Conservation (phyloP, 2,797 vertebrate species). For the Podarcis siculus region DNA sequence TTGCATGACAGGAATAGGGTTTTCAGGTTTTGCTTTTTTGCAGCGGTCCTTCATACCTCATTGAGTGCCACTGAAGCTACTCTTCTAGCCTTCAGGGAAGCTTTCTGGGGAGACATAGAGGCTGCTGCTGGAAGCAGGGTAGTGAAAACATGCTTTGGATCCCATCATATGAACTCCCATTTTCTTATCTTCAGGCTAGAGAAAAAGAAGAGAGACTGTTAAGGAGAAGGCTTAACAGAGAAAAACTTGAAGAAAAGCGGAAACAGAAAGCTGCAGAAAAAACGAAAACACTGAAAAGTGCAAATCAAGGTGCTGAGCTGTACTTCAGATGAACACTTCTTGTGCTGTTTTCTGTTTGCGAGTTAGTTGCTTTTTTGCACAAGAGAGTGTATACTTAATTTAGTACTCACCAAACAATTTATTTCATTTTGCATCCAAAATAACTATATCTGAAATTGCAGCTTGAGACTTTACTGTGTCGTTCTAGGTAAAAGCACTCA, state of each 20-base stretch:
- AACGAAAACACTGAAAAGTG: conserved; percentile 77
- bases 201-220: conserved; percentile 96
- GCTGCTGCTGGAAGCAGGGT: neutral
- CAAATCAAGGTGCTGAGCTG: conserved; percentile 80
- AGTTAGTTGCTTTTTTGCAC: neutral
- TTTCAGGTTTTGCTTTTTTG: neutral
- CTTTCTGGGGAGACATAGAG: neutral
- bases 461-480: conserved; percentile 17
- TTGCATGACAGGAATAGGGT: neutral
- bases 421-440: neutral
- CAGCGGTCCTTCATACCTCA: neutral
- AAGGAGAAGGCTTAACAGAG: conserved; percentile 93
- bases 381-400: neutral
- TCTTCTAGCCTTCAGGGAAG: neutral
- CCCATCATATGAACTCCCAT: neutral
- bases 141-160: neutral
- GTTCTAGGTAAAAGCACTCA: conserved; percentile 74
- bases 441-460: neutral
- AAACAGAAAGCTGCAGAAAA: conserved; percentile 90
- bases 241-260: conserved; percentile 94
- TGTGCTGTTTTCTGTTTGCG: neutral
- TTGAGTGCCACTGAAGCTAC: too few relatives aligned
- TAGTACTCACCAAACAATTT: neutral
- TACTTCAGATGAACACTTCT: neutral
- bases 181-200: conserved; percentile 85